Percentiles rank a stretch among this genome's conserved stretches.
phyloP scores from a whole-genome alignment of 2,113 vertebrate genomes.

The Sturnira hondurensis region DNA sequence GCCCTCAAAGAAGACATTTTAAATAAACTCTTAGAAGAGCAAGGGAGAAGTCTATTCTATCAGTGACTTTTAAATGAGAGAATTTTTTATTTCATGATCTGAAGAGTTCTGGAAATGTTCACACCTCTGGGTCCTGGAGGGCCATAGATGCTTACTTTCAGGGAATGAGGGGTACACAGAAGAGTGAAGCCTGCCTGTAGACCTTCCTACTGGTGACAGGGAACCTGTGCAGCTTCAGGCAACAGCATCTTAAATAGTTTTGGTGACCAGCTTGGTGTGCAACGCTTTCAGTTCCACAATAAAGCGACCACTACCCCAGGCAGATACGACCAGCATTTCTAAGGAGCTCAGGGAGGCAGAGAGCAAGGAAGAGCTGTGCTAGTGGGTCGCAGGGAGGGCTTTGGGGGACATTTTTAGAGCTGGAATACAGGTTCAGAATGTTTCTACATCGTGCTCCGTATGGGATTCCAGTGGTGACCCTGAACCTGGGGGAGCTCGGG shows the following conservation, averaged over 20 bases:
- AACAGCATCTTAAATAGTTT: neutral
- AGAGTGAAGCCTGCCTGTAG: neutral
- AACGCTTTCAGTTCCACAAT: neutral
- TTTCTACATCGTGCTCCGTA: neutral
- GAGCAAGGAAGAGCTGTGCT: neutral
- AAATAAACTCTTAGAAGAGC: neutral
- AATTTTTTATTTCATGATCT: neutral
- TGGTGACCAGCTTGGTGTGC: neutral
- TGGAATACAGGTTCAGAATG: neutral
- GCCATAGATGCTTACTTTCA: neutral
- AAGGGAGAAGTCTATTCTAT: neutral
- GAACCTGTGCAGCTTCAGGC: neutral
- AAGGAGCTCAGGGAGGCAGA: neutral
- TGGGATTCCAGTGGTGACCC: neutral
- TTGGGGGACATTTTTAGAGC: neutral
- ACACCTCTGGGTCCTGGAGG: neutral
- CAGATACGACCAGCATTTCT: neutral
- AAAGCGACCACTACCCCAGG: neutral
- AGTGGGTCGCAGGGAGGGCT: neutral
- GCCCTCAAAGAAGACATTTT: neutral
- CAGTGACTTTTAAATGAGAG: neutral
- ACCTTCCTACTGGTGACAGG: neutral
- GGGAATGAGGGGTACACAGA: neutral
- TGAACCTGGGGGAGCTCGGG: neutral
- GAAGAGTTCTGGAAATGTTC: neutral